Evolutionary conservation across 2,113 vertebrate genomes (phyloP).

Genomic region (Plectropomus leopardus): DNA sequence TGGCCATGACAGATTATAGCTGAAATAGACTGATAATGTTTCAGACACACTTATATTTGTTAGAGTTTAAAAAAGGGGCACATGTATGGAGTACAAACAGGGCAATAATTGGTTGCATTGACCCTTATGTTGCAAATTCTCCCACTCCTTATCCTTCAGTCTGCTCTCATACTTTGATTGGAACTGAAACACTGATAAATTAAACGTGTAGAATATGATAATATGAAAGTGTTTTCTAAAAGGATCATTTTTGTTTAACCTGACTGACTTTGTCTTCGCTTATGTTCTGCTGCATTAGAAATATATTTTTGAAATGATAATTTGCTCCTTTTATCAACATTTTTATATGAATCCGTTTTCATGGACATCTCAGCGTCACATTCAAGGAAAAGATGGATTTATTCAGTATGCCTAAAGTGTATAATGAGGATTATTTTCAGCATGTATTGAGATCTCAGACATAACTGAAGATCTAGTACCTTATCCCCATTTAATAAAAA

Average conservation of each 20-base stretch:
- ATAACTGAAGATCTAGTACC: not conserved
- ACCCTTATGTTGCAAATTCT: slow-evolving; percentile 24
- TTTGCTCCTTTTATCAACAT: not conserved
- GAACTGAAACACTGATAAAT: slow-evolving; percentile 6
- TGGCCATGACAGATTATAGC: slow-evolving; percentile 25
- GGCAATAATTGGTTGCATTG: slow-evolving; percentile 68
- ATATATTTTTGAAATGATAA: slow-evolving; percentile 7
- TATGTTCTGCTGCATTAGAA: slow-evolving; percentile 25
- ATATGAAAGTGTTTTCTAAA: slow-evolving; percentile 1
- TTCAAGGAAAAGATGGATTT: not conserved
- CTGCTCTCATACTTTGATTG: slow-evolving; percentile 37
- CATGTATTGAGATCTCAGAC: slow-evolving; percentile 6
- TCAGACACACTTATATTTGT: slow-evolving; percentile 18
- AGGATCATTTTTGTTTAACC: not conserved
- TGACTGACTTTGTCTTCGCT: slow-evolving; percentile 22
- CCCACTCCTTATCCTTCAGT: slow-evolving; percentile 4
- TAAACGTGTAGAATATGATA: not conserved
- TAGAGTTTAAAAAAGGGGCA: slow-evolving; percentile 80
- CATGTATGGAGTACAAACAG: slow-evolving; percentile 79
- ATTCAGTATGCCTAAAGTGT: not conserved
- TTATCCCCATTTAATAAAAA: not conserved
- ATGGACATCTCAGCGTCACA: not conserved
- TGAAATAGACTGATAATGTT: slow-evolving; percentile 3
- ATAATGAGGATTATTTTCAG: slow-evolving; percentile 12
- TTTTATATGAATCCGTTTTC: slow-evolving; percentile 12